A percentile compares a stretch with the other conserved stretches of the same genome.
phyloP scores from a whole-genome alignment of 2,888 invertebrate genomes.

The Apodemia zela region DNA sequence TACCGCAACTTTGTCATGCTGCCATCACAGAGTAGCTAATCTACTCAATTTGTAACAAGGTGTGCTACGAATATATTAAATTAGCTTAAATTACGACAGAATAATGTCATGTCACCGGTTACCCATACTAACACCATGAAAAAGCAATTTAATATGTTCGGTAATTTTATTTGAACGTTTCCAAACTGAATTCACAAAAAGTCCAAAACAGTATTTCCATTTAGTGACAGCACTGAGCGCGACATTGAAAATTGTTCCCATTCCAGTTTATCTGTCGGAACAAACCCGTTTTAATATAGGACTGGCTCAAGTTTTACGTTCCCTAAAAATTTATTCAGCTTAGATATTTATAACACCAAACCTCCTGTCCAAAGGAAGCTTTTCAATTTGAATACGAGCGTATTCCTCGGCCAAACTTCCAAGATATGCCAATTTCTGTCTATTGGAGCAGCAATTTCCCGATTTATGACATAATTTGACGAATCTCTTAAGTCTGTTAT shows the following conservation, averaged over 20 bases:
- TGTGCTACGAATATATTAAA: too few species aligned
- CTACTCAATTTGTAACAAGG: too few species aligned
- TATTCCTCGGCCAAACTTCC: slow-evolving; percentile 48
- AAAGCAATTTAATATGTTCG: background rate
- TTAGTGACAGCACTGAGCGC: background rate
- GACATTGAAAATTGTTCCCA: slow-evolving; percentile 11
- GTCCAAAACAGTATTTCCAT: background rate
- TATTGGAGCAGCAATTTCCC: slow-evolving; percentile 44
- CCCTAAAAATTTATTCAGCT: slow-evolving; percentile 56
- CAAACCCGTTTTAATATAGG: slow-evolving; percentile 15
- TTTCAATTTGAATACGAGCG: slow-evolving; percentile 64
- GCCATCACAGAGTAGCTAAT: too few species aligned
- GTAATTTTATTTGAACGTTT: background rate
- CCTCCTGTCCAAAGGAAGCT: slow-evolving; percentile 42
- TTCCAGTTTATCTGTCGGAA: slow-evolving; percentile 12
- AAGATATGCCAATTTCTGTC: slow-evolving; percentile 58
- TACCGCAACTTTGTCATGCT: too few species aligned
- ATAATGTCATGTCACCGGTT: too few species aligned
- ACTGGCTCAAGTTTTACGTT: slow-evolving; percentile 27
- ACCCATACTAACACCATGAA: background rate
- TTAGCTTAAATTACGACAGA: too few species aligned
- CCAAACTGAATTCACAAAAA: background rate
- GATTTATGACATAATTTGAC: slow-evolving; percentile 28
- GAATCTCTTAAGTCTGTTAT: slow-evolving; percentile 5
- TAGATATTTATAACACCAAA: slow-evolving; percentile 58